phyloP scores from a whole-genome alignment of 2,797 vertebrate species.

The Babyrousa celebensis region DNA sequence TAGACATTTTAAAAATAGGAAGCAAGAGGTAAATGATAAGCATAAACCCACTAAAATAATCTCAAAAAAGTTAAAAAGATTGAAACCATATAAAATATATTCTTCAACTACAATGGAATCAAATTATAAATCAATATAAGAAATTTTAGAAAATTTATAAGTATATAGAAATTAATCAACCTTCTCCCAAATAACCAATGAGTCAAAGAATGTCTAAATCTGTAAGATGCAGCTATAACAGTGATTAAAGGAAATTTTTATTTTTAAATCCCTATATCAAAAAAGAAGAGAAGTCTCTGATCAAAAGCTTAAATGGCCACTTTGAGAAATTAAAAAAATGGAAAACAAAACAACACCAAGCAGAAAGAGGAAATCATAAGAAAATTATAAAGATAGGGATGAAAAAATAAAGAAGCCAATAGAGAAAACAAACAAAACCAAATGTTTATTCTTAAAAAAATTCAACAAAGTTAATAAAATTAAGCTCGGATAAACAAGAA shows the following conservation, averaged over 20 bases:
- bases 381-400: not conserved
- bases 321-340: not conserved
- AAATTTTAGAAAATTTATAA: not conserved
- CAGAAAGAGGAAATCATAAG: not conserved
- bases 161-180: not conserved
- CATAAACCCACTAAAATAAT: not conserved
- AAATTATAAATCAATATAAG: not conserved
- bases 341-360: not conserved
- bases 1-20: too few relatives aligned
- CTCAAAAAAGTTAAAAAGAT: not conserved
- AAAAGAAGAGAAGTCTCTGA: not conserved
- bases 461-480: not conserved
- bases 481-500: conserved; percentile 20
- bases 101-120: not conserved
- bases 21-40: too few relatives aligned
- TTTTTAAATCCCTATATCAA: not conserved
- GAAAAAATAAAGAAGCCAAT: not conserved
- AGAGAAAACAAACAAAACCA: not conserved
- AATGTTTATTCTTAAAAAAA: not conserved
- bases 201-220: not conserved
- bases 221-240: not conserved
- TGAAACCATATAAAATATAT: not conserved
- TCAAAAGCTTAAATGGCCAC: not conserved
- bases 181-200: not conserved
- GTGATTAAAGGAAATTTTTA: not conserved